Evolutionary conservation across 2,113 vertebrate genomes (phyloP).

Genomic region (Gopherus evgoodei): DNA sequence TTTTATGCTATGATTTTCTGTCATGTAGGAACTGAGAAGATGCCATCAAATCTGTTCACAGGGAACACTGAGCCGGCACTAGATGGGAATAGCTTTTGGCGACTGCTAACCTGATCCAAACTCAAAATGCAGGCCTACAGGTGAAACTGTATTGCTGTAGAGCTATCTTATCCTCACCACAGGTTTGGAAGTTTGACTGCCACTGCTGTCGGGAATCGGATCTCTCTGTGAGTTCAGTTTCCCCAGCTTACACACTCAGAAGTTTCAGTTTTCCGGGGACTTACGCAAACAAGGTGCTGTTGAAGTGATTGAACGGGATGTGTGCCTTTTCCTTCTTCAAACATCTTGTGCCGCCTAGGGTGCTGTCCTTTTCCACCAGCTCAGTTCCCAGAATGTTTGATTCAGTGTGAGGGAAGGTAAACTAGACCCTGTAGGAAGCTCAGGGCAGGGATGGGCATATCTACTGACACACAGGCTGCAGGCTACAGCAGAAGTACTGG

Average conservation of each 20-base stretch:
- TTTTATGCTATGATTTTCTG: not conserved
- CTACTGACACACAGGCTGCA: not conserved
- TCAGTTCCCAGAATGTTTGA: not conserved
- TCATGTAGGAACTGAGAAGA: rapidly evolving
- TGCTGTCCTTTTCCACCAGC: not conserved
- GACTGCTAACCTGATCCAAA: not conserved
- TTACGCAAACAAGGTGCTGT: not conserved
- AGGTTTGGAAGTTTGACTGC: not conserved
- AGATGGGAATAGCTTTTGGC: not conserved
- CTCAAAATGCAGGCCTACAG: not conserved
- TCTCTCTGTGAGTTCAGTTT: not conserved
- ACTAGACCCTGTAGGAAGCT: not conserved
- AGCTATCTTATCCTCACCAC: not conserved
- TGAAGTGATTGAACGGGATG: not conserved
- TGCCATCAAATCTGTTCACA: not conserved
- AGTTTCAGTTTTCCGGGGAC: not conserved
- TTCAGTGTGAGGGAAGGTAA: not conserved
- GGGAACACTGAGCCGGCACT: not conserved
- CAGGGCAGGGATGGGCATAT: not conserved
- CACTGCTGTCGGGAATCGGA: not conserved
- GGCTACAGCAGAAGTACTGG: not conserved
- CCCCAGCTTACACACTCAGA: not conserved
- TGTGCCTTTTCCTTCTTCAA: not conserved
- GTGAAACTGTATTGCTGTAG: not conserved
- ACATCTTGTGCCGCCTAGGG: not conserved